These are phyloP conservation scores for Heloderma charlesbogerti DNA, from an alignment of 2,113 vertebrate genomes.

Conservation along the genomic window DNA sequence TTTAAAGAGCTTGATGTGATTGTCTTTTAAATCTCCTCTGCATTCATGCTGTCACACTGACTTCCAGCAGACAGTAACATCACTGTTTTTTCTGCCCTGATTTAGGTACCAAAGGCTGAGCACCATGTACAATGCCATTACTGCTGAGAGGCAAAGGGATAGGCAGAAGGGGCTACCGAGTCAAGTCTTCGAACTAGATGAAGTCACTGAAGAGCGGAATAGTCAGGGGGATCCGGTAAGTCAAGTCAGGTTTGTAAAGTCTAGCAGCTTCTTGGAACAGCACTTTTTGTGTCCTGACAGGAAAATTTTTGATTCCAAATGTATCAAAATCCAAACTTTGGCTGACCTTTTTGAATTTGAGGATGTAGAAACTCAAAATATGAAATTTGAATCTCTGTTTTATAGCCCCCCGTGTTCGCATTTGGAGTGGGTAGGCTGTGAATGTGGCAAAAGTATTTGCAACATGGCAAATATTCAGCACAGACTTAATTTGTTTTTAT, in stretches of 20 bases:
- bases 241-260: background rate
- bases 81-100: background rate
- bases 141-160: conserved; percentile 84
- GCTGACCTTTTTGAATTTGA: background rate
- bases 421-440: background rate
- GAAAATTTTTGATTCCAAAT: no score
- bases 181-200: conserved; percentile 90
- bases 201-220: conserved; percentile 84
- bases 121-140: conserved; percentile 79
- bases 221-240: conserved; percentile 12
- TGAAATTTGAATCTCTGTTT: background rate
- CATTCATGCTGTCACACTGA: background rate
- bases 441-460: background rate
- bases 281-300: background rate
- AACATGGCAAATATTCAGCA: background rate
- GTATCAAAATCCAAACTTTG: background rate
- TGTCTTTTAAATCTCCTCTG: background rate
- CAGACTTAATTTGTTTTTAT: background rate
- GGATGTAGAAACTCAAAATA: background rate
- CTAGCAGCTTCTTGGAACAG: background rate
- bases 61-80: no score
- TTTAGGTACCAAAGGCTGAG: conserved; percentile 87
- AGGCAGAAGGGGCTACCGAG: conserved; percentile 84
- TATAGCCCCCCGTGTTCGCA: background rate
- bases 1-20: no score